Conservation (phyloP, 35 echinoderm and acorn worm species). For the Apostichopus parvimensis region DNA sequence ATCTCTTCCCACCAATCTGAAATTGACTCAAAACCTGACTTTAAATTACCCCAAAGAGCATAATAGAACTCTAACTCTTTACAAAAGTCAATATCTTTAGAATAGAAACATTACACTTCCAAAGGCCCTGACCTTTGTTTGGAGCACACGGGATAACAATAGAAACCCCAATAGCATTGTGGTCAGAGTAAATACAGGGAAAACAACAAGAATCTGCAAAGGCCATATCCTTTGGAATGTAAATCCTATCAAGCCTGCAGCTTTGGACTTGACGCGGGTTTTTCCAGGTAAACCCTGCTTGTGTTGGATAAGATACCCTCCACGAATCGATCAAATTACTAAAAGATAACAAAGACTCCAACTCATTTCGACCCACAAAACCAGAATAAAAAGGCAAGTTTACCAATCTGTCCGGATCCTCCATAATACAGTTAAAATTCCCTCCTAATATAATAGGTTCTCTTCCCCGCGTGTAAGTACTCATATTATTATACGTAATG, state of each 20-base stretch:
- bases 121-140: not conserved
- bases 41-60: not conserved
- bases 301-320: not conserved
- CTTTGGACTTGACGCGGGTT: not conserved
- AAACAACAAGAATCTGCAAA: not conserved
- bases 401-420: constrained; percentile 1
- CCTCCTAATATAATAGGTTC: constrained; percentile 36
- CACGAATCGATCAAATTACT: constrained; percentile 5
- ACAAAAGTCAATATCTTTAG: not conserved
- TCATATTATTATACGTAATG: constrained; percentile 32
- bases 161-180: not conserved
- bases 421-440: constrained; percentile 60
- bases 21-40: not conserved
- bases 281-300: not conserved
- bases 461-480: not conserved
- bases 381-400: not conserved
- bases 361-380: constrained; percentile 31
- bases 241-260: constrained; percentile 22
- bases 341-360: not conserved
- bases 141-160: not conserved
- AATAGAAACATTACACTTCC: constrained; percentile 14
- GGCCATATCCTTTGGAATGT: not conserved
- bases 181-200: constrained; percentile 8
- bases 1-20: constrained; percentile 20
- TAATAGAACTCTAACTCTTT: constrained; percentile 10